A percentile compares a stretch with the other conserved stretches of the same genome.
phyloP scores from a whole-genome alignment of 2,888 invertebrate species.

The Oscheius onirici region DNA sequence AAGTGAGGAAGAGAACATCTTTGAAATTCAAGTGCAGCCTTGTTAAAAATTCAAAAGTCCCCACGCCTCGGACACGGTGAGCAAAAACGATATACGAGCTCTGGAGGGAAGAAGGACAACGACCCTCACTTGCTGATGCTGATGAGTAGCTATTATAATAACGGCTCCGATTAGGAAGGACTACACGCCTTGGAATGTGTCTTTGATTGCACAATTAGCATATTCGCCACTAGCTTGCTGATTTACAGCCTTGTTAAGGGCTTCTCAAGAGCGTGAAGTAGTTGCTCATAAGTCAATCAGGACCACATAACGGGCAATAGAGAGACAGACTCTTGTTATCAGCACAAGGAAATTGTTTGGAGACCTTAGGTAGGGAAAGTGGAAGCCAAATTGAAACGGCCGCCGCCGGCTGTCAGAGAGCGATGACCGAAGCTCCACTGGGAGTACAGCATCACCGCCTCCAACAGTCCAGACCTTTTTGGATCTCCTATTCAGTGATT shows the following conservation, averaged over 20 bases:
- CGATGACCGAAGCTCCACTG: constrained; percentile 32
- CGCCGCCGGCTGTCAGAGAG: constrained; percentile 33
- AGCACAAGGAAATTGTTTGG: constrained; percentile 15
- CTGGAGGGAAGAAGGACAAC: not conserved
- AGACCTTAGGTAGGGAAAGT: constrained; percentile 31
- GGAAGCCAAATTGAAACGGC: constrained; percentile 32
- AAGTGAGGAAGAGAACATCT: constrained; percentile 12
- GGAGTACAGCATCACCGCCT: constrained; percentile 20
- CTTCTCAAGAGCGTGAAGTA: not conserved
- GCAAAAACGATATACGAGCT: constrained; percentile 3
- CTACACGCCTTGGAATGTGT: constrained; percentile 25
- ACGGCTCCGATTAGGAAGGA: constrained; percentile 21
- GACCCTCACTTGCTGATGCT: constrained; percentile 7
- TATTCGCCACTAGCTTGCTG: constrained; percentile 4
- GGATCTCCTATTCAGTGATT: not conserved
- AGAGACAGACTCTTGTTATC: not conserved
- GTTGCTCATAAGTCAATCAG: too few species aligned
- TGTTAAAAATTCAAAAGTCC: constrained; percentile 21
- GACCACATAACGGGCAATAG: too few species aligned
- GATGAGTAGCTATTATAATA: constrained; percentile 30
- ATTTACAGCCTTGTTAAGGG: not conserved
- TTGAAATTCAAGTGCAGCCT: constrained; percentile 25
- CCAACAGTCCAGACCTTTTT: constrained; percentile 9
- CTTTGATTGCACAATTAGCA: constrained; percentile 33
- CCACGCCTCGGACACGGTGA: constrained; percentile 11